phyloP scores from a whole-genome alignment of 2,113 vertebrate genomes.

The Octodon degus region DNA sequence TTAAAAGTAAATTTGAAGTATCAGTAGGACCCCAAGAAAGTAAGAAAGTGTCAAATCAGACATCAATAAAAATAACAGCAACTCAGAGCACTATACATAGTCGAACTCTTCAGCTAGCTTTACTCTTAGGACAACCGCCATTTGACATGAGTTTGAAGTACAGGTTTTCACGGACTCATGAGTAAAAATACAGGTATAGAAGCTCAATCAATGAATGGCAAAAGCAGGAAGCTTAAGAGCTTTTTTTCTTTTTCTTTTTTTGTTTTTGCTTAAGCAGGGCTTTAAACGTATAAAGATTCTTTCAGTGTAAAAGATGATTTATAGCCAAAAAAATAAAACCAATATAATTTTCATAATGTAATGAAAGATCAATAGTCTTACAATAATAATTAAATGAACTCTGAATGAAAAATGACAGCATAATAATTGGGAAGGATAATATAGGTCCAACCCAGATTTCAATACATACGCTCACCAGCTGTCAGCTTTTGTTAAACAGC shows the following conservation, averaged over 20 bases:
- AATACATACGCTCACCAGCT: not conserved
- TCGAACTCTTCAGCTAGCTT: not conserved
- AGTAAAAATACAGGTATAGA: not conserved
- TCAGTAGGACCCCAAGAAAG: not conserved
- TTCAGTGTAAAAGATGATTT: not conserved
- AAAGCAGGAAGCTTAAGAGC: not conserved
- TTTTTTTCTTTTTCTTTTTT: not conserved
- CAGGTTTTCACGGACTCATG: not conserved
- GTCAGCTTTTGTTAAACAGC: not conserved
- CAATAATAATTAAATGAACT: not conserved
- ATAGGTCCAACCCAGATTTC: not conserved
- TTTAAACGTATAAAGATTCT: not conserved
- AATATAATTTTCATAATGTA: not conserved
- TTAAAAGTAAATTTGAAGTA: slow-evolving; percentile 14
- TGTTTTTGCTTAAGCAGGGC: not conserved
- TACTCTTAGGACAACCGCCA: not conserved
- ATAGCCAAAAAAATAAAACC: not conserved
- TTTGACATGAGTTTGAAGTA: not conserved
- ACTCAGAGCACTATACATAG: not conserved
- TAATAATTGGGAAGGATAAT: not conserved
- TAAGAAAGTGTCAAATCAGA: not conserved
- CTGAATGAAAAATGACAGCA: not conserved
- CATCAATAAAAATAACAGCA: not conserved
- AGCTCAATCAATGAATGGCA: not conserved
- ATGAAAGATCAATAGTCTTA: not conserved